Base-by-base conservation (phyloP, 2,888 invertebrate species). In the Andrena haemorrhoa region DNA sequence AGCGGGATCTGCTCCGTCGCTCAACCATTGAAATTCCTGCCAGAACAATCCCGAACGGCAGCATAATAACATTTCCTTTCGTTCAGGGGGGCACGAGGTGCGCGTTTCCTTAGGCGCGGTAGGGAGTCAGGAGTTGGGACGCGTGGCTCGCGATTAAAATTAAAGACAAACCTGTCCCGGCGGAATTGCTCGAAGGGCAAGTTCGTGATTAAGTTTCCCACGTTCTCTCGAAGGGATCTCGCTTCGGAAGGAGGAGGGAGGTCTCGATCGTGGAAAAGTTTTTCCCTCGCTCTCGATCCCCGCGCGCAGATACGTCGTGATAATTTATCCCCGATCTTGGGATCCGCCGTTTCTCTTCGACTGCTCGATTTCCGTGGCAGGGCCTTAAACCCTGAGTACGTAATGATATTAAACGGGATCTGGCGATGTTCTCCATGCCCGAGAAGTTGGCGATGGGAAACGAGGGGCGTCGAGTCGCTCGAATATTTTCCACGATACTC, bases 181-280 rank as follows among this genome's bases (percentile, higher is more conserved):
- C 51, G 23, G 20, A 73, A 73, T 63, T 23, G 35, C 31, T 51
- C 60, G 60, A 2, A 8, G 56, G 31, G 10, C 26, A 56, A 75
- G 41, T 75, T 75, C n/a, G n/a, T 47, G 66, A 78, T 78, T 68
- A 75, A 75, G 68, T 78, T 78, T 73, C 23, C 31, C 77, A 31
- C 53, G 58, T 16, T 12, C 58, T 61, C 49, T 8, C 12, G 23
- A 26, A 41, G 29, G 12, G 41, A 20, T 20, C 33, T 3, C 26
- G 3, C 12, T 16, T 53, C 10, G 5, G 2, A 26, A 16, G 41
- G 16, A 29, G 33, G 56, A 33, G 41, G 31, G 41, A 10, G 10
- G 12, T 26, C 56, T 51, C 79, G 65, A 60, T 68, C 72, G 8
- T 4, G 60, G 33, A 26, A 60, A 79, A 79, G 31, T 79, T 79